phyloP scores from a whole-genome alignment of 2,888 invertebrate species.

The Bombyx huttoni region DNA sequence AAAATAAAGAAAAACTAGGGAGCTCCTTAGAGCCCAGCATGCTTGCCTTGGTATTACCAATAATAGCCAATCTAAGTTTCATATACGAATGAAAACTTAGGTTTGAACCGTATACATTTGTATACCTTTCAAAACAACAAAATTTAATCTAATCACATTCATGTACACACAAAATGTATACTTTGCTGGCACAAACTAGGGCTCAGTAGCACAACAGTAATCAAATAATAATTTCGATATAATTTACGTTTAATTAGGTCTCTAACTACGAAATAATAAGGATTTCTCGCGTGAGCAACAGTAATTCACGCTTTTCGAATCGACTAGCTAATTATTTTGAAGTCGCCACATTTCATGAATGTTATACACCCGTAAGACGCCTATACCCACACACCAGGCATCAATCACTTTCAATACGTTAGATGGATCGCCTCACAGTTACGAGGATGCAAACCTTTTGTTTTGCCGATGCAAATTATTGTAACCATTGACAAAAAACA shows the following conservation, averaged over 20 bases:
- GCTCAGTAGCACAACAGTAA: constrained; percentile 19
- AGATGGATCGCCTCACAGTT: no score
- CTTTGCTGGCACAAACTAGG: not conserved
- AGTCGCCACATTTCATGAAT: constrained; percentile 42
- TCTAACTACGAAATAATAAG: constrained; percentile 62
- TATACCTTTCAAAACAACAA: no score
- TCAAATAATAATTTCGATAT: constrained; percentile 38
- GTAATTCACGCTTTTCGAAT: constrained; percentile 45
- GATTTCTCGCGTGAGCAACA: constrained; percentile 47
- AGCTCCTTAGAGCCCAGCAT: no score
- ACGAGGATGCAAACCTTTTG: no score
- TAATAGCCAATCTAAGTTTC: no score
- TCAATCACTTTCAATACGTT: no score
- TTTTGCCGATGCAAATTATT: no score
- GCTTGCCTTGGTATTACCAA: no score
- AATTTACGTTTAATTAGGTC: constrained; percentile 51
- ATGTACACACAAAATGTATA: not conserved
- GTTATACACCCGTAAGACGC: constrained; percentile 22
- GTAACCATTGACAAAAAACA: no score
- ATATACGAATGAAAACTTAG: no score
- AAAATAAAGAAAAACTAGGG: no score
- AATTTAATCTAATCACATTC: not conserved
- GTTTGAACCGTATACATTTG: no score
- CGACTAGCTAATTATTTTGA: constrained; percentile 48
- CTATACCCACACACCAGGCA: not conserved